Evolutionary conservation across 2,113 vertebrate species (phyloP).

Genomic region (Bagarius yarrelli): DNA sequence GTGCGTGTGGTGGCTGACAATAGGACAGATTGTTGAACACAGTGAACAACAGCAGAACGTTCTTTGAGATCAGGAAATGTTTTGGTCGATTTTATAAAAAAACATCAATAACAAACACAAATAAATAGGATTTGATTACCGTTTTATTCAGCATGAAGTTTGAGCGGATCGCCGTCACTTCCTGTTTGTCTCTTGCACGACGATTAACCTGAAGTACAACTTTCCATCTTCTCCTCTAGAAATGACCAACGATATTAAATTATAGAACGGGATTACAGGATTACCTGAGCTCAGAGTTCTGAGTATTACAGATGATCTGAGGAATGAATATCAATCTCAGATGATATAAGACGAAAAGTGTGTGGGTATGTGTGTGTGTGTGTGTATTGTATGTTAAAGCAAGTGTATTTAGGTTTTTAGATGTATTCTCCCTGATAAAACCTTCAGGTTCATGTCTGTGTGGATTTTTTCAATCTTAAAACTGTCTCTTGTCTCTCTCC

Average conservation of each 20-base stretch:
- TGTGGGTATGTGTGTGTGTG: too few relatives aligned
- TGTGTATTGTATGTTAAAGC: too few relatives aligned
- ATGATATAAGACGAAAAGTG: too few relatives aligned
- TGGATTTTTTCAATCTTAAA: too few relatives aligned
- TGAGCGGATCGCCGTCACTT: too few relatives aligned
- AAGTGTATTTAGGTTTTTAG: neutral
- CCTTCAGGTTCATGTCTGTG: too few relatives aligned
- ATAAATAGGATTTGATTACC: neutral
- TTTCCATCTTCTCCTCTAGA: neutral
- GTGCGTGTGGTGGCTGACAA: neutral
- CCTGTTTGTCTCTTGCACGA: too few relatives aligned
- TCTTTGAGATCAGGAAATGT: neutral
- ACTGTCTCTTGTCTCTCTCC: neutral
- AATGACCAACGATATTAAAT: neutral
- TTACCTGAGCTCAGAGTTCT: too few relatives aligned
- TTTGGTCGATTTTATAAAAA: neutral
- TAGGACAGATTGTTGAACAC: conserved; percentile 30
- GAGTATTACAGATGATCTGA: too few relatives aligned
- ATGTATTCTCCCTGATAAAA: too few relatives aligned
- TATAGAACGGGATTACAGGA: neutral
- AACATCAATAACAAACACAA: neutral
- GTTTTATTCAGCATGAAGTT: too few relatives aligned
- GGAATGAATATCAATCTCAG: too few relatives aligned
- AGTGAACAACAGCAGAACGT: neutral
- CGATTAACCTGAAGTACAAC: neutral